phyloP scores from a whole-genome alignment of 2,797 vertebrate species.

The Sparidentex hasta region DNA sequence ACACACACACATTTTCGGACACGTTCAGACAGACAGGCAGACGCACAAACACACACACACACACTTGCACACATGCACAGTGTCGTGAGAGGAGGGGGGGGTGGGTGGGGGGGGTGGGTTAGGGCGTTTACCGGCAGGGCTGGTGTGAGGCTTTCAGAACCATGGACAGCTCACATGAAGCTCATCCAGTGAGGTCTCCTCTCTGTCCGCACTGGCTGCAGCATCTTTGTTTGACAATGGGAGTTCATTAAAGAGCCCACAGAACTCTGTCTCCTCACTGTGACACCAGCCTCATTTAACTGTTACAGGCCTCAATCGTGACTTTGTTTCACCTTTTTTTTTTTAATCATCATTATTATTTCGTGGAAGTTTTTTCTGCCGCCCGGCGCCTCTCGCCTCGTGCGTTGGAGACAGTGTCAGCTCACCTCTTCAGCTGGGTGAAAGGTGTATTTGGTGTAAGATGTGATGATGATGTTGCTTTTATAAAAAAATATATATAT shows the following conservation, averaged over 20 bases:
- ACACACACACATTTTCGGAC: constrained; percentile 21
- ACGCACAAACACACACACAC: constrained; percentile 22
- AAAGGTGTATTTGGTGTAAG: not conserved
- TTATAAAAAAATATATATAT: not conserved
- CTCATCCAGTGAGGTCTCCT: constrained; percentile 38
- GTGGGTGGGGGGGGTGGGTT: constrained; percentile 50
- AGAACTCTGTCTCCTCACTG: constrained; percentile 1
- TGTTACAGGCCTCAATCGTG: not conserved
- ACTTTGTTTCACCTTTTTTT: constrained; percentile 3
- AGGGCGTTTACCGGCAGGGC: constrained; percentile 83
- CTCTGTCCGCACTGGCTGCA: constrained; percentile 45
- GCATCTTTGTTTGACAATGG: constrained; percentile 27
- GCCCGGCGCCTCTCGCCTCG: not conserved
- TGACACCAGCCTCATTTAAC: not conserved
- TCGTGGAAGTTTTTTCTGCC: constrained; percentile 18
- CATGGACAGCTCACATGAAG: constrained; percentile 80
- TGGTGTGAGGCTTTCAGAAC: constrained; percentile 78
- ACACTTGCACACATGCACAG: constrained; percentile 59
- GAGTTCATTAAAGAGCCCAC: constrained; percentile 20
- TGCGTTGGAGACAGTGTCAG: constrained; percentile 10
- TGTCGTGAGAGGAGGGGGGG: constrained; percentile 72
- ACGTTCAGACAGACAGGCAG: constrained; percentile 34
- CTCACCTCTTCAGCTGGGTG: not conserved
- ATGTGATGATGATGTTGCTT: not conserved
- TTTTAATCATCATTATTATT: no score